Evolutionary conservation across 1,140 invertebrate species (phyloP).

Genomic region (Pollicipes pollicipes): DNA sequence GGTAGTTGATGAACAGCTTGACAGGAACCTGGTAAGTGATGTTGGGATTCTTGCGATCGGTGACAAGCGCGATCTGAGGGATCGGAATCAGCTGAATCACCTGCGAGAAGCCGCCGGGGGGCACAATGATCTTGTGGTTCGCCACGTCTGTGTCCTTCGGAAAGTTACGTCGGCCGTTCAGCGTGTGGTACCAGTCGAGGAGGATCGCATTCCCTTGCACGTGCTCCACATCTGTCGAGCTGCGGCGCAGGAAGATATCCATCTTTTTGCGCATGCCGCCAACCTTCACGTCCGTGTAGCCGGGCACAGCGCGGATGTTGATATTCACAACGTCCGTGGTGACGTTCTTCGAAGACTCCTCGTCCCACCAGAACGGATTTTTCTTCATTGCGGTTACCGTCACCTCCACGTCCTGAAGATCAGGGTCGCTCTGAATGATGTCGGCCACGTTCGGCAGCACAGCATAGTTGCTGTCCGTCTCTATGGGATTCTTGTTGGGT

Average conservation of each 20-base stretch:
- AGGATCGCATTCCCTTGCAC: neutral
- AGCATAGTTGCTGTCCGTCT: neutral
- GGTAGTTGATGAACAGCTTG: neutral
- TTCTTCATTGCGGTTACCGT: neutral
- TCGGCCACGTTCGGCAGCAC: neutral
- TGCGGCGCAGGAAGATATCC: neutral
- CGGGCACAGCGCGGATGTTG: neutral
- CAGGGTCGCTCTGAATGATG: neutral
- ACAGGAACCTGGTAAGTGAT: neutral
- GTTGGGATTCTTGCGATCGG: neutral
- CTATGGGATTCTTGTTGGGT: neutral
- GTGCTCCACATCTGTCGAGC: neutral
- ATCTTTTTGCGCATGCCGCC: neutral
- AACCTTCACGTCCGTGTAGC: neutral
- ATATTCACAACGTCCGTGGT: neutral
- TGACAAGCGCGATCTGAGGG: neutral
- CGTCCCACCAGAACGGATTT: neutral
- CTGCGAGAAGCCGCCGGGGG: neutral
- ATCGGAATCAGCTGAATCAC: neutral
- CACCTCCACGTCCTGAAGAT: neutral
- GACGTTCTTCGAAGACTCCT: neutral
- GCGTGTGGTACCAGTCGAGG: neutral
- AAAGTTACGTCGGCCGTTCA: neutral
- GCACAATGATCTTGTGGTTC: neutral
- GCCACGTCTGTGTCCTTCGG: neutral